Base-by-base conservation (phyloP, 2,888 invertebrate genomes). In the Oscheius sp. region DNA sequence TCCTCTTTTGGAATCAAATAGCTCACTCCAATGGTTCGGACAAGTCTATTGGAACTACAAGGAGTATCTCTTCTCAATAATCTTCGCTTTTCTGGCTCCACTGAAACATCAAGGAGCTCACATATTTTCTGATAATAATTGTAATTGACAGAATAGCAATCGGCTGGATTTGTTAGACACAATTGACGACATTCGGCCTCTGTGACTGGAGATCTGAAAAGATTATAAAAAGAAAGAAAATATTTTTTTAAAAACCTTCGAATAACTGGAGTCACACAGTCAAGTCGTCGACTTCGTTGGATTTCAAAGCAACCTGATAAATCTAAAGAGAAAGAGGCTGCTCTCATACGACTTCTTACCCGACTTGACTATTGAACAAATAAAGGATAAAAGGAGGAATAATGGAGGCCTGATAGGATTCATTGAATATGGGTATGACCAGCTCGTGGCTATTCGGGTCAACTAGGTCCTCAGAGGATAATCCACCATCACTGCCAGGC, bases 101-200 rank as follows among this genome's bases (percentile, higher is more conserved):
- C 37, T 1, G 31, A 27, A 3, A 64, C 64, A 63, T 63, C 68
- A 33, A 67, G 76, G 17, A 76, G 65, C 23, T 75, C 74, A 57
- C 78, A 78, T 45, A 52, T 45, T 12, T 74, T 74, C 12, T 70
- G 50, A 52, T 75, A 78, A 52, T 72, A 74, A 34, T 78, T 74
- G 57, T 76, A 78, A 23, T 78, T 75, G 25, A 70, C 66, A 5
- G 71, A 72, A 64, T 69, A 69, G 25, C 78, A 78, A 46, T 73
- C 69, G 12, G 68, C 69, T 25, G 74, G 68, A 17, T 68, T 66
- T 10, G 53, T 52, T 0, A 73, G 33, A 61, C 78, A 78, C 12
- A 67, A 52, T 15, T 61, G 39, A 61, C 70, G 65, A 45, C 78
- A 78, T 23, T 72, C 77, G n/a, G 73, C 70, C 12, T 74, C 37